A percentile compares a stretch with the other conserved stretches of the same genome.
phyloP scores from a whole-genome alignment of 2,113 vertebrate genomes.

The Nipponia nippon region DNA sequence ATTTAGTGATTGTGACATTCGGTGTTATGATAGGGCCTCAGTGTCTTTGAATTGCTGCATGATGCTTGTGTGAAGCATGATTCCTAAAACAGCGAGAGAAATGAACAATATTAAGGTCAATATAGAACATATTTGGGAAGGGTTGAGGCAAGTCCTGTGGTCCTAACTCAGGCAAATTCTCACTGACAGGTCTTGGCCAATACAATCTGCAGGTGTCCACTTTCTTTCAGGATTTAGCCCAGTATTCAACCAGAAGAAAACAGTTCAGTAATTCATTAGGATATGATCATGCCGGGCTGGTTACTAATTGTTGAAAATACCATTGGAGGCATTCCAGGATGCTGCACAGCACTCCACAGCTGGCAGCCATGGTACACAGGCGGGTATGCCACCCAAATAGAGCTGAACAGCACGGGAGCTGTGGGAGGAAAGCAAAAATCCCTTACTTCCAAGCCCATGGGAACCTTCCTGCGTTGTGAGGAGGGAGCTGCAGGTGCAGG shows the following conservation, averaged over 20 bases:
- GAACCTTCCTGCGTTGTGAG: slow-evolving; percentile 30
- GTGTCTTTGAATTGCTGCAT: neutral
- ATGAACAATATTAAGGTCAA: slow-evolving; percentile 1
- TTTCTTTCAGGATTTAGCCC: slow-evolving; percentile 60
- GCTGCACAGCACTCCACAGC: slow-evolving; percentile 60
- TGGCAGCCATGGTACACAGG: slow-evolving; percentile 40
- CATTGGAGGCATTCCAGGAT: slow-evolving; percentile 64
- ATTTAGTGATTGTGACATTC: neutral
- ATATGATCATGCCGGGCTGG: slow-evolving; percentile 61
- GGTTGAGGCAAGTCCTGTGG: neutral
- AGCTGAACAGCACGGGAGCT: slow-evolving; percentile 30
- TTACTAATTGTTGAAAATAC: slow-evolving; percentile 65
- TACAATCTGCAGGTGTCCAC: slow-evolving; percentile 62
- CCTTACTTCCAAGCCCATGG: slow-evolving; percentile 38
- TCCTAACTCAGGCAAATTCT: slow-evolving; percentile 39
- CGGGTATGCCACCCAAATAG: slow-evolving; percentile 59
- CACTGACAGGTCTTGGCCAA: slow-evolving; percentile 45
- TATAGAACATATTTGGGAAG: neutral
- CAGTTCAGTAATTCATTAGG: slow-evolving; percentile 66
- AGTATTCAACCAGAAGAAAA: slow-evolving; percentile 61
- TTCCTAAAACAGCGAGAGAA: neutral
- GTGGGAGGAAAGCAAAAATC: slow-evolving; percentile 20
- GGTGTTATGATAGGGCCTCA: neutral
- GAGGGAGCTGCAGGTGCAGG: slow-evolving; percentile 51
- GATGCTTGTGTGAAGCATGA: neutral